Evolutionary conservation across 2,888 invertebrate genomes (phyloP).

Genomic region (Ephialtes manifestator): DNA sequence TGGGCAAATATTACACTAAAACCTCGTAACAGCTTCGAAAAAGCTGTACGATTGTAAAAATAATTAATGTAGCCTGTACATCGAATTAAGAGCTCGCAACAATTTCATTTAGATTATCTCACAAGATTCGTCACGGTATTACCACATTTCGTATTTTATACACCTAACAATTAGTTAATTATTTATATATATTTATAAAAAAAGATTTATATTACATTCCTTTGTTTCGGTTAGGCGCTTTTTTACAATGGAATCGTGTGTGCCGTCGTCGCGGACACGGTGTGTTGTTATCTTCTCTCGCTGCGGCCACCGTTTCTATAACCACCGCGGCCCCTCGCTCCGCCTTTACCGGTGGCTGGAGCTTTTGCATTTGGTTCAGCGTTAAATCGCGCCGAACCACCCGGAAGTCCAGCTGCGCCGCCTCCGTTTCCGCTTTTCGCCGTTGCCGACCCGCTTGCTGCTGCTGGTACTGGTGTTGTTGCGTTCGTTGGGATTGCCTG

Average conservation of each 20-base stretch:
- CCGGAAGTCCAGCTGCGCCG: slow-evolving; percentile 74
- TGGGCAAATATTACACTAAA: neutral
- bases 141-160: slow-evolving; percentile 61
- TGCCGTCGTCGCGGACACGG: slow-evolving; percentile 63
- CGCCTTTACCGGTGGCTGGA: slow-evolving; percentile 78
- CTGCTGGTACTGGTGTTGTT: slow-evolving; percentile 73
- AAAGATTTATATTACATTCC: slow-evolving; percentile 76
- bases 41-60: slow-evolving; percentile 2
- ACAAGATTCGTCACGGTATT: slow-evolving; percentile 35
- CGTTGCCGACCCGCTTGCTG: slow-evolving; percentile 78
- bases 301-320: slow-evolving; percentile 83
- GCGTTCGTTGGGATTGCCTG: slow-evolving; percentile 80
- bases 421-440: slow-evolving; percentile 80
- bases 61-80: slow-evolving; percentile 5
- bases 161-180: slow-evolving; percentile 69
- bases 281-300: slow-evolving; percentile 85
- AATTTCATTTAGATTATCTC: slow-evolving; percentile 19
- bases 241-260: slow-evolving; percentile 67
- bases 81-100: slow-evolving; percentile 13
- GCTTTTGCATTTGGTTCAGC: slow-evolving; percentile 80
- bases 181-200: slow-evolving; percentile 44
- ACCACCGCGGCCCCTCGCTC: slow-evolving; percentile 81
- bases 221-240: slow-evolving; percentile 40
- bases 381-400: slow-evolving; percentile 75
- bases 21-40: neutral